These are phyloP conservation scores for Cephus nigrinus DNA, from an alignment of 2,888 invertebrate species.

Conservation along the genomic window DNA sequence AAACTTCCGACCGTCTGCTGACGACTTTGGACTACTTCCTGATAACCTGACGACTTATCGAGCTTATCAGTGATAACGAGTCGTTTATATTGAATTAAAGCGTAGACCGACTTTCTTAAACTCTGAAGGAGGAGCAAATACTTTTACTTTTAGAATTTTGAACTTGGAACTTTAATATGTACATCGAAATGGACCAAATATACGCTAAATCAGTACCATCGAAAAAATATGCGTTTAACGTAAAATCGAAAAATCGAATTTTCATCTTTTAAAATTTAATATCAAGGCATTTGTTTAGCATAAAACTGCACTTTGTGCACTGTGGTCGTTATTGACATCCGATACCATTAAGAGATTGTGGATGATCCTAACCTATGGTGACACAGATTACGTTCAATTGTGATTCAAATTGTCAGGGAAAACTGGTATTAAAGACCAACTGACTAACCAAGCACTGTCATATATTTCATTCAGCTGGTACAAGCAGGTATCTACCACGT, in stretches of 20 bases:
- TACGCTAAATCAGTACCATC: too few species aligned
- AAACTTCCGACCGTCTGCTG: neutral
- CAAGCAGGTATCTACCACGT: neutral
- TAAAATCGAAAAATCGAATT: too few species aligned
- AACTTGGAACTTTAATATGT: too few species aligned
- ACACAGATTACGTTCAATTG: neutral
- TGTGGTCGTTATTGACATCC: neutral
- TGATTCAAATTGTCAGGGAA: neutral
- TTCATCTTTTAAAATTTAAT: too few species aligned
- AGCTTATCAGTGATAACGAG: neutral
- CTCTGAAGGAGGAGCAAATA: too few species aligned
- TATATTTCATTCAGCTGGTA: neutral
- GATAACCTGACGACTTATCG: neutral
- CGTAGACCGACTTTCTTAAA: neutral
- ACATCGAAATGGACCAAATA: too few species aligned
- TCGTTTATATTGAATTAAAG: neutral
- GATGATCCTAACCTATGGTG: neutral
- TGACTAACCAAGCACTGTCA: neutral
- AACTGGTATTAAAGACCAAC: neutral
- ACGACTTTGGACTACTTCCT: neutral
- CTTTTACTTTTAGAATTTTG: too few species aligned
- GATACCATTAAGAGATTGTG: neutral
- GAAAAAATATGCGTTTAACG: too few species aligned
- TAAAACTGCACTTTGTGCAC: neutral
- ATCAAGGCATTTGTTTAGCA: neutral